Evolutionary conservation across 2,888 invertebrate genomes (phyloP), one percentile per base, ranked within the genome.

Genomic region (Sinopyrophorus schimmeli): DNA sequence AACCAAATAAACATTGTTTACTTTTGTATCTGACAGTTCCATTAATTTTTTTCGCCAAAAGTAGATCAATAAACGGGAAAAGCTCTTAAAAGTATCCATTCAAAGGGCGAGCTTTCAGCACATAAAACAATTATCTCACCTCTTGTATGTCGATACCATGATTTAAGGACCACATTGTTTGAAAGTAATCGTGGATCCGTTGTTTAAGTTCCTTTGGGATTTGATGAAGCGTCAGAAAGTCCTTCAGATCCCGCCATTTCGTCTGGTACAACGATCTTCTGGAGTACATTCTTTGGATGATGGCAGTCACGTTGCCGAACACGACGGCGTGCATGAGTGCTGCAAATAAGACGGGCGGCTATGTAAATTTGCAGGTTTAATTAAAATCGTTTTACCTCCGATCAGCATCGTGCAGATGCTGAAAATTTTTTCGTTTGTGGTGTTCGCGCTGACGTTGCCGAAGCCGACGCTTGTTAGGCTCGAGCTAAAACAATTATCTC

Each of bases 261-360:
- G 89, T 90, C 72, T 96, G 95, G 72, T 94, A 96, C 68, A 92
- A 83, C 3, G 94, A 94, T 24, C 94, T 81, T 27, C 95, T 80
- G 1, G 94, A 91, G 75, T 96, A 97, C 92, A 96, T 94, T 61
- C 96, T 80, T 72, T 96, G 96, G 68, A 97, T 96, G 64, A 96
- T 94, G 40, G 96, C 95, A 9, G 96, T 96, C 61, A 97, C 96
- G 74, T 96, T 96, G 72, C 96, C 96, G 71, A 97, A 96, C 26
- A 97, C 95, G 41, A 94, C 92, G 11, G 96, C 96, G 74, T 96
- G 96, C 96, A 96, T 96, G 66, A 97, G 79, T 31, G 96, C 96
- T 96, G 77, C 23, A 74, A n/a, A n/a, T n/a, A n/a, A n/a, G n/a
- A n/a, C n/a, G n/a, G n/a, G n/a, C n/a, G 21, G 7, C 9, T 21